These are phyloP conservation scores for Bunonema sp. DNA, from an alignment of 2,888 invertebrate species.

Conservation along the genomic window DNA sequence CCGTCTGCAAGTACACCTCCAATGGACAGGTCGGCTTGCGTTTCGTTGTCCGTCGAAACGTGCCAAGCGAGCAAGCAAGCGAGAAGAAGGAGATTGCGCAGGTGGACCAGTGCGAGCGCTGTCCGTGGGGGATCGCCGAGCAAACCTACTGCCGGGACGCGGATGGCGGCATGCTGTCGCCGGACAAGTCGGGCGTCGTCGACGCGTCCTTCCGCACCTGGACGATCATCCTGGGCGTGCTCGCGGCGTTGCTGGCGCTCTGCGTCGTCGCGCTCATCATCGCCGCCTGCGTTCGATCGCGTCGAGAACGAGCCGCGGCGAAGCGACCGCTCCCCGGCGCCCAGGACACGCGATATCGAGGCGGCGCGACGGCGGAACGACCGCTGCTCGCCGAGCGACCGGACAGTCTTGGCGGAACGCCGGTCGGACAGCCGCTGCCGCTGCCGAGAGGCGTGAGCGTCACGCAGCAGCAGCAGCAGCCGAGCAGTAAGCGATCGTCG, in stretches of 20 bases:
- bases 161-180: slow-evolving; percentile 16
- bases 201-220: slow-evolving; percentile 20
- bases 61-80: slow-evolving; percentile 1
- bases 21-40: slow-evolving; percentile 12
- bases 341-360: neutral
- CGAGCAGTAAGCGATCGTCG: too few species aligned
- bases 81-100: slow-evolving; percentile 1
- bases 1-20: slow-evolving; percentile 18
- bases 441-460: too few species aligned
- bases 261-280: slow-evolving; percentile 4
- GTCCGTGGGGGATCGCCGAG: slow-evolving; percentile 37
- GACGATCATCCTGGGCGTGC: slow-evolving; percentile 22
- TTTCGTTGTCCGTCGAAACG: too few species aligned
- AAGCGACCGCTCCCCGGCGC: neutral
- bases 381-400: too few species aligned
- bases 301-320: neutral
- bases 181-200: slow-evolving; percentile 17
- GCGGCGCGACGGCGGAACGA: neutral
- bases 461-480: too few species aligned
- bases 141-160: slow-evolving; percentile 26
- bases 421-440: too few species aligned
- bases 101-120: slow-evolving; percentile 31
- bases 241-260: slow-evolving; percentile 13
- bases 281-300: neutral
- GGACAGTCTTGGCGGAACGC: too few species aligned